Conservation (phyloP, 2,797 vertebrate species). For the Cossypha niveicapilla region DNA sequence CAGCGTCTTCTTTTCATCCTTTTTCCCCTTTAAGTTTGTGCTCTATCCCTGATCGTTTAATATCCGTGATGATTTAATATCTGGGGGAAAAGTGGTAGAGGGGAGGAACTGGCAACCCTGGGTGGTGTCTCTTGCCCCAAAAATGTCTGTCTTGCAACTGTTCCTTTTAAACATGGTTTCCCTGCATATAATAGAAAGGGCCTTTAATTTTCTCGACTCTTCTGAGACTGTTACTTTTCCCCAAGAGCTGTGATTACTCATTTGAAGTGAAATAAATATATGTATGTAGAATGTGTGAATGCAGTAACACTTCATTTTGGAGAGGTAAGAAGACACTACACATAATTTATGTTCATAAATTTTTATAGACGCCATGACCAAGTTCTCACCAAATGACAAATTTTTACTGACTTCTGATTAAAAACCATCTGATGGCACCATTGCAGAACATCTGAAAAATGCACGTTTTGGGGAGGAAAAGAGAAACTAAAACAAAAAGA, state of each 20-base stretch:
- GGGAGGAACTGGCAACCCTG: not conserved
- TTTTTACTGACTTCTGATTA: not conserved
- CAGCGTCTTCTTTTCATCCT: not conserved
- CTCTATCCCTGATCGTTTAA: accelerated
- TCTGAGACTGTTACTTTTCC: not conserved
- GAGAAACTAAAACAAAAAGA: not conserved
- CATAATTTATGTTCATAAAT: not conserved
- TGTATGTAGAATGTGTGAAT: not conserved
- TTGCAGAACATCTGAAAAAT: not conserved
- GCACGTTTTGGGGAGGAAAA: not conserved
- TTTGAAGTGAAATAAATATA: not conserved
- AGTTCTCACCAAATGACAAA: accelerated
- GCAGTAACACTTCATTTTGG: not conserved
- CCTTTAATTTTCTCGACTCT: not conserved
- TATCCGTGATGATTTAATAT: not conserved
- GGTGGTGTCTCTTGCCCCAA: not conserved
- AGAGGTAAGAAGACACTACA: not conserved
- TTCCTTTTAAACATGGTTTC: not conserved
- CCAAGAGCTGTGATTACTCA: not conserved
- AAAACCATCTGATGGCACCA: not conserved
- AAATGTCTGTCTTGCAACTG: not conserved
- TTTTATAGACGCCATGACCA: not conserved
- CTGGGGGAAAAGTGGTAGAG: not conserved
- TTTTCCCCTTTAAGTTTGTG: not conserved
- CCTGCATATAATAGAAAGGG: not conserved